These are phyloP conservation scores for Drosophila algonquin DNA, from an alignment of 2,888 invertebrate genomes.

Conservation along the genomic window DNA sequence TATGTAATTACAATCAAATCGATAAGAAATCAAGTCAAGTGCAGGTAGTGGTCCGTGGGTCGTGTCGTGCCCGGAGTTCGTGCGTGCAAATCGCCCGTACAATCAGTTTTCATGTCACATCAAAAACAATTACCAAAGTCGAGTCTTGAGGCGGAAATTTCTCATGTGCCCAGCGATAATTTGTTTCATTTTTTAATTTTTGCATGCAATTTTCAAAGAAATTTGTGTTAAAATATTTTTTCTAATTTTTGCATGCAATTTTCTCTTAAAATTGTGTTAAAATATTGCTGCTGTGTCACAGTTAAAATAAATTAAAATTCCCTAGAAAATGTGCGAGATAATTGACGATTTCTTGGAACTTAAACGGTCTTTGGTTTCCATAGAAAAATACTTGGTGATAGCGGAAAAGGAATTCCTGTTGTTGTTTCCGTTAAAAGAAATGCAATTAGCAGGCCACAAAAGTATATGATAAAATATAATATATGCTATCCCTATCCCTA, in stretches of 20 bases:
- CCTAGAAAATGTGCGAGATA: background rate
- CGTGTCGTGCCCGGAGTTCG: background rate
- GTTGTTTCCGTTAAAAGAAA: background rate
- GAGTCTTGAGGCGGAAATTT: slow-evolving; percentile 1
- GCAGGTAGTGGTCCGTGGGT: slow-evolving; percentile 1
- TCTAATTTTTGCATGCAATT: slow-evolving; percentile 12
- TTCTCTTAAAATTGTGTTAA: slow-evolving; percentile 20
- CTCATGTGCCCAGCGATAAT: slow-evolving; percentile 3
- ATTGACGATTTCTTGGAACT: background rate
- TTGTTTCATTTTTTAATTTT: no score
- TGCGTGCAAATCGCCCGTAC: slow-evolving; percentile 9
- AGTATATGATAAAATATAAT: background rate
- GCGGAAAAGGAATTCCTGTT: no score
- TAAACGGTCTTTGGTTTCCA: background rate
- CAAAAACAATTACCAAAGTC: slow-evolving; percentile 38
- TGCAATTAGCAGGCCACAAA: background rate
- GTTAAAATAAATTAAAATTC: slow-evolving; percentile 12
- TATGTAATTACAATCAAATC: slow-evolving; percentile 49
- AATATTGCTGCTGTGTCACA: slow-evolving; percentile 2
- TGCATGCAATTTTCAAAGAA: slow-evolving; percentile 8
- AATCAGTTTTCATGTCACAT: slow-evolving; percentile 23
- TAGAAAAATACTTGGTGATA: background rate
- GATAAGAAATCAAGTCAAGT: slow-evolving; percentile 42
- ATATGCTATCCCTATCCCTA: no score
- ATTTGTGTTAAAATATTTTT: background rate